Evolutionary conservation across 2,888 invertebrate genomes (phyloP).

Genomic region (Spodoptera picta): DNA sequence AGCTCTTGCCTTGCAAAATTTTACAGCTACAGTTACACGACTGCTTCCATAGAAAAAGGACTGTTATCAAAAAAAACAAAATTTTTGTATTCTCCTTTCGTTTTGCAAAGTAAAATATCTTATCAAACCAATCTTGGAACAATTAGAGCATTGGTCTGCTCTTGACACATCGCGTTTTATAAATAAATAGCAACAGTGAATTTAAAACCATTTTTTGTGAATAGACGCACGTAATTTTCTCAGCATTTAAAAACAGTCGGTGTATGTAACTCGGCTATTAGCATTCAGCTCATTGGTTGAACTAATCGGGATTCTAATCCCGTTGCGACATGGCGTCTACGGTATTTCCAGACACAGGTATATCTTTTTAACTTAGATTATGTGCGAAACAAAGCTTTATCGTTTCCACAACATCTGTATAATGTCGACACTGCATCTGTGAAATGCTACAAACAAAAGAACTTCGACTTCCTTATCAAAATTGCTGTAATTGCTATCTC

Average conservation of each 20-base stretch:
- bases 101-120: constrained; percentile 13
- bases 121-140: constrained; percentile 13
- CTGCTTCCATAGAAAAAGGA: neutral
- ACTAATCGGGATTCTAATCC: constrained; percentile 84
- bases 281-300: constrained; percentile 72
- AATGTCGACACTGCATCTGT: constrained; percentile 23
- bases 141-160: constrained; percentile 26
- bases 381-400: constrained; percentile 59
- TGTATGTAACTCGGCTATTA: constrained; percentile 60
- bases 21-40: neutral
- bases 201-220: constrained; percentile 48
- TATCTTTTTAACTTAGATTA: constrained; percentile 64
- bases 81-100: neutral
- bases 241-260: constrained; percentile 58
- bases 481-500: constrained; percentile 30
- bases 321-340: constrained; percentile 72
- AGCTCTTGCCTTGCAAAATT: constrained; percentile 11
- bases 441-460: constrained; percentile 35
- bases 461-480: constrained; percentile 35
- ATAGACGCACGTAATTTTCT: constrained; percentile 60
- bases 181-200: constrained; percentile 37
- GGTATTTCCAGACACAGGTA: constrained; percentile 71
- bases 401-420: constrained; percentile 41
- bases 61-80: neutral
- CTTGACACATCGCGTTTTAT: constrained; percentile 31